A percentile compares a stretch with the other conserved stretches of the same genome.
phyloP scores from a whole-genome alignment of 2,888 invertebrate species.

The Microlaimidae sp. region DNA sequence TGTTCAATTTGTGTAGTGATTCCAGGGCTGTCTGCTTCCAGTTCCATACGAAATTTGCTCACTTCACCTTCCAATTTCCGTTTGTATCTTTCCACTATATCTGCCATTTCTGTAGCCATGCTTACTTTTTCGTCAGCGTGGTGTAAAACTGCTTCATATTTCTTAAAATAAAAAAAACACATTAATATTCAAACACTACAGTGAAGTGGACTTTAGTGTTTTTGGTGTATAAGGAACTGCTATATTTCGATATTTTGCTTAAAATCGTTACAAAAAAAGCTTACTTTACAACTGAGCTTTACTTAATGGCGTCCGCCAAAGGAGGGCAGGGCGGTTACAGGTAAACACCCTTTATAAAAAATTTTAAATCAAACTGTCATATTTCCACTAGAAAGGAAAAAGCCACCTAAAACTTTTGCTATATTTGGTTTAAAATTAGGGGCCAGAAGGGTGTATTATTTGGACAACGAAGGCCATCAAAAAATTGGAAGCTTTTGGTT shows the following conservation, averaged over 20 bases:
- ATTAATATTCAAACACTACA: conserved; percentile 1
- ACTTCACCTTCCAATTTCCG: conserved; percentile 70
- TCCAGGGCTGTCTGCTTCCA: conserved; percentile 94
- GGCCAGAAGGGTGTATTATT: too few species aligned
- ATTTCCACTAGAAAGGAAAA: too few species aligned
- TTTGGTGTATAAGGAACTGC: not conserved
- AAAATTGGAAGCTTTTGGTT: too few species aligned
- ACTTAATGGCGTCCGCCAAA: not conserved
- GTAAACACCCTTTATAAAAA: too few species aligned
- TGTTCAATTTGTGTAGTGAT: conserved; percentile 66
- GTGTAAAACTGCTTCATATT: conserved; percentile 74
- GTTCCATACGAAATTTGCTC: conserved; percentile 91
- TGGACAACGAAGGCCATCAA: too few species aligned
- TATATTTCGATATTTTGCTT: too few species aligned
- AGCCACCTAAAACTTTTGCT: too few species aligned
- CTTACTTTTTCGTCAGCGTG: conserved; percentile 92
- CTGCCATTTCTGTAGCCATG: conserved; percentile 79
- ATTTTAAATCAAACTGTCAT: too few species aligned
- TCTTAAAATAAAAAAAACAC: conserved; percentile 35
- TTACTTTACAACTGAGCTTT: not conserved
- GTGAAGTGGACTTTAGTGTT: not conserved
- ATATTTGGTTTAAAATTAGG: too few species aligned
- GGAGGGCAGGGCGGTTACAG: not conserved
- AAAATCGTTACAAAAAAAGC: too few species aligned
- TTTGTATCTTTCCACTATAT: conserved; percentile 77